A percentile compares a stretch with the other conserved stretches of the same genome.
These are phyloP conservation scores for Iselma pallidipennis DNA, from an alignment of 2,888 invertebrate species.

Conservation along the genomic window DNA sequence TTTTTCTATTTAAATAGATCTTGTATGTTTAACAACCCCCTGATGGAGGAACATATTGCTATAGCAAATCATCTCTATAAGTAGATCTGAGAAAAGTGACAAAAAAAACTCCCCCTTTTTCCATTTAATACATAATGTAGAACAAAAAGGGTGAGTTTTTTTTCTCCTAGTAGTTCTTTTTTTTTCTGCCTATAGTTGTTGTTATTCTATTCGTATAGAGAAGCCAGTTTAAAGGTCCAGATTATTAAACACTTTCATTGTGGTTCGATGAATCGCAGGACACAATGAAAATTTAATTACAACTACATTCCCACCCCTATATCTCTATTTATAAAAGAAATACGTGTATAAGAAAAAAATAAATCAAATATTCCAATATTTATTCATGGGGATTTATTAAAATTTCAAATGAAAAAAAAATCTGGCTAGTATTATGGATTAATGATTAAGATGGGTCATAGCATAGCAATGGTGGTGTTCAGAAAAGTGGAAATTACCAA, in stretches of 20 bases:
- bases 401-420: not conserved
- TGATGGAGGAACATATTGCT: not conserved
- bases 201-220: no score
- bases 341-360: no score
- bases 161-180: not conserved
- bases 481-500: not conserved
- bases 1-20: not conserved
- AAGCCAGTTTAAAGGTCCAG: no score
- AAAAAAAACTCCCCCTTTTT: not conserved
- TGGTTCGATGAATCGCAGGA: conserved; percentile 29
- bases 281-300: conserved; percentile 28
- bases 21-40: no score
- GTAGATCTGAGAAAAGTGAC: not conserved
- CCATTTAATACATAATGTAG: no score
- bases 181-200: no score
- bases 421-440: no score
- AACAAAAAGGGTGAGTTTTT: not conserved
- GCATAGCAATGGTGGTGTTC: not conserved
- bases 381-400: not conserved
- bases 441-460: no score
- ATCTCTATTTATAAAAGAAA: no score
- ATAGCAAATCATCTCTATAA: not conserved
- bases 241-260: conserved; percentile 41
- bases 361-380: no score
- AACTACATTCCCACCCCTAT: conserved; percentile 11